Conservation (phyloP, 2,888 invertebrate genomes). For the Synanthedon formicaeformis region DNA sequence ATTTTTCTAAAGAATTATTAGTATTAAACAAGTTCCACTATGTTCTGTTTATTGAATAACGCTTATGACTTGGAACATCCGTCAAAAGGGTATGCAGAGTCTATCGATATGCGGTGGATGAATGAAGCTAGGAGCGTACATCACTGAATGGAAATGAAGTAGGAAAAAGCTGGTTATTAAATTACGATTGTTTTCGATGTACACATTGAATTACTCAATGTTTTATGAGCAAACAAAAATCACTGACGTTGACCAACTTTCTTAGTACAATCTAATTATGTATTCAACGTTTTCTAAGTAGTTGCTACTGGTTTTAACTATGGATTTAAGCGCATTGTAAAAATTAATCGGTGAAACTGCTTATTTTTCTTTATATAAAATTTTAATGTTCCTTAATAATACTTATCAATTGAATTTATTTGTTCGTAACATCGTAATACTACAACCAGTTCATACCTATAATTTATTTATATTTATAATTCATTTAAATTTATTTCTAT, state of each 20-base stretch:
- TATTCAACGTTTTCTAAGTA: neutral
- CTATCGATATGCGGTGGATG: slow-evolving; percentile 18
- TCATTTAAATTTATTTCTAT: too few species aligned
- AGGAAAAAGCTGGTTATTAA: neutral
- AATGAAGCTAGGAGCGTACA: slow-evolving; percentile 14
- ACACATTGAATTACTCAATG: neutral
- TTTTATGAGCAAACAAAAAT: too few species aligned
- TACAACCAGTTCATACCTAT: too few species aligned
- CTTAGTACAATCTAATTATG: neutral
- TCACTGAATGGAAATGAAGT: neutral
- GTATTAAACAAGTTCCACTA: too few species aligned
- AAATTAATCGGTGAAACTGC: too few species aligned
- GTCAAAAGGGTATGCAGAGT: slow-evolving; percentile 1
- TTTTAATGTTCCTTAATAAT: too few species aligned
- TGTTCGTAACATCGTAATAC: too few species aligned
- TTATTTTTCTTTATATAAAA: too few species aligned
- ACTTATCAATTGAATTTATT: too few species aligned
- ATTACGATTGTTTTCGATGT: neutral
- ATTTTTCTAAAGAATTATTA: too few species aligned
- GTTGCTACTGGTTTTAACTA: neutral
- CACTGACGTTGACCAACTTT: neutral
- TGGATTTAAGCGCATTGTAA: too few species aligned
- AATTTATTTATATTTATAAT: too few species aligned
- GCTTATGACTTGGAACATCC: slow-evolving; percentile 9
- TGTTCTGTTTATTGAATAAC: neutral